Percentiles rank a stretch among this genome's conserved stretches.
phyloP scores from a whole-genome alignment of 2,888 invertebrate genomes.

The Orthosia gothica region DNA sequence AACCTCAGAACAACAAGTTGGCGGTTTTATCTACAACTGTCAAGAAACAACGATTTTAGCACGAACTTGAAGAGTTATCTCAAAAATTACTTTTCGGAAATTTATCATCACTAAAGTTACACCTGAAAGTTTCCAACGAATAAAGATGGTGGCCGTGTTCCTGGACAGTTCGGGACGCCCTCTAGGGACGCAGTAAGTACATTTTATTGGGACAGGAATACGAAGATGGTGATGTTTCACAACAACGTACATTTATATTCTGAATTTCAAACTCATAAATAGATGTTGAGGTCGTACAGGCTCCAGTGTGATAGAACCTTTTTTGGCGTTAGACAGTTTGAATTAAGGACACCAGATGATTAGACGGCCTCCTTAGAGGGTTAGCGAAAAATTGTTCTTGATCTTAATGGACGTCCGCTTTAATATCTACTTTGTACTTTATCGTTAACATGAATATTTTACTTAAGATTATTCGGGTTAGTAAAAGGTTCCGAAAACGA shows the following conservation, averaged over 20 bases:
- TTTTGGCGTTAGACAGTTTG: constrained; percentile 9
- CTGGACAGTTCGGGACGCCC: constrained; percentile 52
- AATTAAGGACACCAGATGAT: constrained; percentile 34
- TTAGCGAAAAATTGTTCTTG: constrained; percentile 33
- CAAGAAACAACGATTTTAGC: constrained; percentile 45
- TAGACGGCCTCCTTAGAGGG: constrained; percentile 12
- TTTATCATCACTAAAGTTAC: constrained; percentile 56
- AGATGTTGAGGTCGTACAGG: constrained; percentile 12
- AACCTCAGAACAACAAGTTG: constrained; percentile 34
- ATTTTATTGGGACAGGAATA: constrained; percentile 54
- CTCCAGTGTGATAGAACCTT: constrained; percentile 17
- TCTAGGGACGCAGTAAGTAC: constrained; percentile 49
- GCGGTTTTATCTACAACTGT: constrained; percentile 33
- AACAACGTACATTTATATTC: constrained; percentile 28
- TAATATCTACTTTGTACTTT: not conserved
- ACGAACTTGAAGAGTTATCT: constrained; percentile 41
- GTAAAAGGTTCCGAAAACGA: not conserved
- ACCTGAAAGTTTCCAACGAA: constrained; percentile 59
- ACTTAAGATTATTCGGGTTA: constrained; percentile 6
- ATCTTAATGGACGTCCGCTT: constrained; percentile 12
- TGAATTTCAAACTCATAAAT: constrained; percentile 29
- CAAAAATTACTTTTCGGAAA: constrained; percentile 48
- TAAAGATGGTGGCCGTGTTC: constrained; percentile 55
- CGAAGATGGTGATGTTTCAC: constrained; percentile 21
- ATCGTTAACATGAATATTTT: constrained; percentile 27